Conservation (phyloP, 2,113 vertebrate species). For the Tichodroma muraria region DNA sequence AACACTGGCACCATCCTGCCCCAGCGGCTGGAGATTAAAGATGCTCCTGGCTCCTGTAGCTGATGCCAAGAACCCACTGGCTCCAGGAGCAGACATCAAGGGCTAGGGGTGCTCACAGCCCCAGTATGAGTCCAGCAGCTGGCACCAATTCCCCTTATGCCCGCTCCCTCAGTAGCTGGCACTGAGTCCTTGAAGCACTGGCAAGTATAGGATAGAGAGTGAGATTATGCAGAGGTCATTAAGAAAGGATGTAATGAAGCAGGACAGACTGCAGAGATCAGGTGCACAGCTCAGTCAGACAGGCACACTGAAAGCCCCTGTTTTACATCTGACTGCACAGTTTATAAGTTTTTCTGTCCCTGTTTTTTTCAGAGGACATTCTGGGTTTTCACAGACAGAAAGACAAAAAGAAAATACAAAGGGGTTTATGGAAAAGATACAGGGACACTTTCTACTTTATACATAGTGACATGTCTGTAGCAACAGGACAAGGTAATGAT, state of each 20-base stretch:
- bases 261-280: not conserved
- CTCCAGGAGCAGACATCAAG: not conserved
- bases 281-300: not conserved
- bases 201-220: not conserved
- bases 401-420: not conserved
- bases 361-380: not conserved
- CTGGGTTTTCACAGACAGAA: not conserved
- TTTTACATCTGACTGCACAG: fast-evolving
- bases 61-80: not conserved
- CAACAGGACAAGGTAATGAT: not conserved
- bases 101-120: not conserved
- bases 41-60: not conserved
- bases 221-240: not conserved
- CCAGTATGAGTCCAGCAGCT: not conserved
- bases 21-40: not conserved
- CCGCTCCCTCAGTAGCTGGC: fast-evolving
- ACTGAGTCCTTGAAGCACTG: not conserved
- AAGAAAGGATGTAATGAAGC: not conserved
- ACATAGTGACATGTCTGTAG: not conserved
- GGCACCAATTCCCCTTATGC: not conserved
- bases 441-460: not conserved
- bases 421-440: not conserved
- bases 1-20: not conserved
- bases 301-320: fast-evolving
- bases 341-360: not conserved